phyloP scores from a whole-genome alignment of 2,888 invertebrate species.

The Lucinisca nassula region DNA sequence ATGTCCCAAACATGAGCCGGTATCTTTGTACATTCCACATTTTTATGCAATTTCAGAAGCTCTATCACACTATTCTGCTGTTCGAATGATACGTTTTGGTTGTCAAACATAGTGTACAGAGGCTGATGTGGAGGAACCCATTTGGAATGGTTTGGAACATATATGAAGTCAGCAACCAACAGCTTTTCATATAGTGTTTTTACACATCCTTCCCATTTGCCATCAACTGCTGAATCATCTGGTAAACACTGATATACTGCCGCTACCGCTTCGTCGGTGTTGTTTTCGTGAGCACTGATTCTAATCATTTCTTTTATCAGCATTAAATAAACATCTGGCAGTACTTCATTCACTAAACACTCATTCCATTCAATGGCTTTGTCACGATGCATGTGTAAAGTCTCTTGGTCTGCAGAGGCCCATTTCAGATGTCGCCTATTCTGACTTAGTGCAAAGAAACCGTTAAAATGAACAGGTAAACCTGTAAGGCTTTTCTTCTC shows the following conservation, averaged over 20 bases:
- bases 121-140: not conserved
- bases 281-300: conserved; percentile 6
- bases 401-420: conserved; percentile 76
- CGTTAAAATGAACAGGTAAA: conserved; percentile 85
- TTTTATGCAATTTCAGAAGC: not conserved
- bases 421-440: conserved; percentile 85
- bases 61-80: not conserved
- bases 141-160: not conserved
- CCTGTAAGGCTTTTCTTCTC: conserved; percentile 81
- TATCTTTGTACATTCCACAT: conserved; percentile 14
- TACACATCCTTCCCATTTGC: conserved; percentile 31
- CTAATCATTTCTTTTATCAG: conserved; percentile 65
- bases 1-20: not conserved
- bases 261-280: conserved; percentile 11
- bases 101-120: not conserved
- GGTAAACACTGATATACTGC: conserved; percentile 63
- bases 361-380: conserved; percentile 83
- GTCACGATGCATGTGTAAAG: conserved; percentile 67
- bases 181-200: conserved; percentile 26
- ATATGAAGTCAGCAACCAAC: not conserved
- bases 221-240: conserved; percentile 2
- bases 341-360: conserved; percentile 77
- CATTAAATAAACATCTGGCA: conserved; percentile 76
- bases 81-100: not conserved
- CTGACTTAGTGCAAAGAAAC: conserved; percentile 84